Evolutionary conservation across 2,113 vertebrate species (phyloP), one percentile per base, ranked within the genome.

Genomic region (Aegithalos caudatus): DNA sequence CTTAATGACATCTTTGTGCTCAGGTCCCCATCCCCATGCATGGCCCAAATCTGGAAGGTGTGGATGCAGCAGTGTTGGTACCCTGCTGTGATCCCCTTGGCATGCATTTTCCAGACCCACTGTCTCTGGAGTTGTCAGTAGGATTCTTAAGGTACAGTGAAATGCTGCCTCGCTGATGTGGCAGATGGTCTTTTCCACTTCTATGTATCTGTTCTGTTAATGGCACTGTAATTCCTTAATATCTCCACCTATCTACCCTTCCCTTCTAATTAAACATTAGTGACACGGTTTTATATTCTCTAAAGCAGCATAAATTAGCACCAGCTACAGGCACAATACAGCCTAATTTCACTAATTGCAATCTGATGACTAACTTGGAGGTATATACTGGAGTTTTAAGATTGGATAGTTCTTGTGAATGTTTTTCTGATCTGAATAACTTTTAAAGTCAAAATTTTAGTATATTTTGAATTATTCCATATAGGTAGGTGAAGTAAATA

Each of bases 171-270:
- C 88, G 42, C 93, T 97, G 92, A 97, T 33, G 28, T 54, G 87
- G 92, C 97, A 97, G 97, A 97, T 97, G 97, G 96, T 96, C 92
- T 97, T 97, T 97, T 98, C 96, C 96, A 84, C 93, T 97, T 96
- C 95, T 98, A 86, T 92, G 96, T 96, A 95, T 95, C 95, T 97
- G 82, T 91, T 97, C 97, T 95, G 96, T 94, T 98, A 98, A 98
- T 95, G 94, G 93, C 95, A 97, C 69, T 90, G 88, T 97, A 96
- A 97, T 98, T 96, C 96, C 97, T 97, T 94, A 98, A 89, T 86
- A 88, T 90, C 82, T 95, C 95, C 94, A 97, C 97, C 93, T 95
- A 97, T 95, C 94, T 96, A 91, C 56, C 79, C 91, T 97, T 95
- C 91, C 94, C 69, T 94, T 97, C 94, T 92, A 97, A 98, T 98